Evolutionary conservation across 2,797 vertebrate genomes (phyloP).

Genomic region (Microcaecilia unicolor): DNA sequence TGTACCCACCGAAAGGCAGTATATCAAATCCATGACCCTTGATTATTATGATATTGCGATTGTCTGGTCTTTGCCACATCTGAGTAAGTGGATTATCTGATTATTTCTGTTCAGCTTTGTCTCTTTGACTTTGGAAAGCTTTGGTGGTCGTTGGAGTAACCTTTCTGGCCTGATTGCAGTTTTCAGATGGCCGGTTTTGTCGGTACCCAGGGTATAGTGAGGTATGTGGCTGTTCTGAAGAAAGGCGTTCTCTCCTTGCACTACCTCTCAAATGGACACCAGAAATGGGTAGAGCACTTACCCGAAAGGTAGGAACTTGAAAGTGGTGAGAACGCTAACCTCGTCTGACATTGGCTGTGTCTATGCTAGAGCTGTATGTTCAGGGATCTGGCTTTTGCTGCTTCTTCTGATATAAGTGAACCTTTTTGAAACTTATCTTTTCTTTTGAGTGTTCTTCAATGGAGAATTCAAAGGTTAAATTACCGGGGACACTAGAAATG

Average conservation of each 20-base stretch:
- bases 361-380: not conserved
- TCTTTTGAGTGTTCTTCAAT: too few species aligned
- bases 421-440: too few species aligned
- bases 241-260: slow-evolving; percentile 73
- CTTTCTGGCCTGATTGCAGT: slow-evolving; percentile 38
- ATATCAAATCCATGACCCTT: too few species aligned
- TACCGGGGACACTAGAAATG: too few species aligned
- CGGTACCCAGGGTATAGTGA: slow-evolving; percentile 70
- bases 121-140: not conserved
- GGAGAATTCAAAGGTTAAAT: too few species aligned
- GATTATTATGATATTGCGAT: not conserved
- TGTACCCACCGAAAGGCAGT: too few species aligned
- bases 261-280: slow-evolving; percentile 86
- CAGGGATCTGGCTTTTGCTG: not conserved
- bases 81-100: too few species aligned
- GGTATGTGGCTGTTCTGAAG: slow-evolving; percentile 78
- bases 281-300: slow-evolving; percentile 86
- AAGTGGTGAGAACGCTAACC: too few species aligned
- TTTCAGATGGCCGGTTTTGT: slow-evolving; percentile 77
- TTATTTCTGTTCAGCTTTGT: too few species aligned
- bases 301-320: slow-evolving; percentile 83
- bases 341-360: too few species aligned
- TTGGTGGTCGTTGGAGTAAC: not conserved
- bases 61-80: too few species aligned
- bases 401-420: too few species aligned